Evolutionary conservation across 2,888 invertebrate genomes (phyloP).

Genomic region (Heliconius erato): DNA sequence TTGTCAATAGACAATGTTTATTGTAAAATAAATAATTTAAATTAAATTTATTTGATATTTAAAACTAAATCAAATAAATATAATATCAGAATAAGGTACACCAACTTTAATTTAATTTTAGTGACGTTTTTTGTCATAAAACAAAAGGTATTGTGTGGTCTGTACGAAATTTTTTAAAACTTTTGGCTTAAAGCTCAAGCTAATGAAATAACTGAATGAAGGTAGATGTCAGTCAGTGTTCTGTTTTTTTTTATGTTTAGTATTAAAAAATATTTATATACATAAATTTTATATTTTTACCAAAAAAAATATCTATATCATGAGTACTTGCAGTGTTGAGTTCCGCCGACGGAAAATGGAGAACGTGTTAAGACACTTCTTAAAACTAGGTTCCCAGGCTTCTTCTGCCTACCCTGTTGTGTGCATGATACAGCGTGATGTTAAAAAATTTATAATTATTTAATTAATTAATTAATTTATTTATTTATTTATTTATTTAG

Average conservation of each 20-base stretch:
- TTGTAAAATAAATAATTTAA: neutral
- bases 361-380: too few relatives aligned
- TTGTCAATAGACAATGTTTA: too few relatives aligned
- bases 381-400: too few relatives aligned
- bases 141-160: conserved; percentile 11
- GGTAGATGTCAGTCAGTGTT: neutral
- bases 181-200: neutral
- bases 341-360: too few relatives aligned
- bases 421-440: too few relatives aligned
- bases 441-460: too few relatives aligned
- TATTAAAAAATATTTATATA: neutral
- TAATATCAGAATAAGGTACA: neutral
- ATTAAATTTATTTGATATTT: neutral
- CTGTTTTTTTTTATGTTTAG: neutral
- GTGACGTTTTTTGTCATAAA: neutral
- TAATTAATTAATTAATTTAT: too few relatives aligned
- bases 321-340: too few relatives aligned
- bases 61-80: conserved; percentile 1
- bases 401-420: too few relatives aligned
- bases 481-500: too few relatives aligned
- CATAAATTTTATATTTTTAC: neutral
- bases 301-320: neutral
- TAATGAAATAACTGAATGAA: conserved; percentile 6
- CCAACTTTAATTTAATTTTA: conserved; percentile 5
- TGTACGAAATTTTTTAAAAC: conserved; percentile 8